phyloP scores from a whole-genome alignment of 2,888 invertebrate genomes.

The Drosophila stalkeri region DNA sequence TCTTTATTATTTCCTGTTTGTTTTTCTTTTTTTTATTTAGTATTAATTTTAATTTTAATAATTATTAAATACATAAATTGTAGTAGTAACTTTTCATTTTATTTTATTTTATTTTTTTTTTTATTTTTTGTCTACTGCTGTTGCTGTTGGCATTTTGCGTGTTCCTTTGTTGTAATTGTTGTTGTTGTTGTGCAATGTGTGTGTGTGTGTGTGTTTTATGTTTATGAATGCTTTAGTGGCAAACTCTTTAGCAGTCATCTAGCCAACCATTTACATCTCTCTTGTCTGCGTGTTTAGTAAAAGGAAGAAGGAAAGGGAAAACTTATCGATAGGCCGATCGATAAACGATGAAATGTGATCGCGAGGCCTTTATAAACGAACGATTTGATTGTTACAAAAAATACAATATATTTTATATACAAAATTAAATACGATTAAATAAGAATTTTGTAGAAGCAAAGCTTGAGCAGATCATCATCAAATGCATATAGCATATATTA shows the following conservation, averaged over 20 bases:
- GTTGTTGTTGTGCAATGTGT: constrained; percentile 2
- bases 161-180: constrained; percentile 1
- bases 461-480: constrained; percentile 3
- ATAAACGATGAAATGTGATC: neutral
- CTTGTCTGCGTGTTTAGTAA: neutral
- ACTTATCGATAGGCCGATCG: constrained; percentile 5
- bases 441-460: neutral
- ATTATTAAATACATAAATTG: constrained; percentile 60
- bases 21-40: neutral
- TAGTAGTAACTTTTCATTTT: constrained; percentile 52
- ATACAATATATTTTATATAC: constrained; percentile 1
- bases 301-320: neutral
- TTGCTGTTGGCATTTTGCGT: constrained; percentile 30
- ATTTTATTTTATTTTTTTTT: too few relatives aligned
- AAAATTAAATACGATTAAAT: neutral
- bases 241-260: constrained; percentile 23
- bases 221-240: constrained; percentile 8
- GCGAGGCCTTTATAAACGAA: neutral
- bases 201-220: neutral
- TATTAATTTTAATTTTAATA: constrained; percentile 52
- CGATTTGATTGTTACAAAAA: neutral
- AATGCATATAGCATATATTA: constrained; percentile 2
- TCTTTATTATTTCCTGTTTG: neutral
- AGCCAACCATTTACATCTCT: constrained; percentile 10
- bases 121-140: constrained; percentile 35